Evolutionary conservation across 30 jellyfish, hydroid and myxozoan species (phyloP).

Genomic region (Phacellophora camtschatica): DNA sequence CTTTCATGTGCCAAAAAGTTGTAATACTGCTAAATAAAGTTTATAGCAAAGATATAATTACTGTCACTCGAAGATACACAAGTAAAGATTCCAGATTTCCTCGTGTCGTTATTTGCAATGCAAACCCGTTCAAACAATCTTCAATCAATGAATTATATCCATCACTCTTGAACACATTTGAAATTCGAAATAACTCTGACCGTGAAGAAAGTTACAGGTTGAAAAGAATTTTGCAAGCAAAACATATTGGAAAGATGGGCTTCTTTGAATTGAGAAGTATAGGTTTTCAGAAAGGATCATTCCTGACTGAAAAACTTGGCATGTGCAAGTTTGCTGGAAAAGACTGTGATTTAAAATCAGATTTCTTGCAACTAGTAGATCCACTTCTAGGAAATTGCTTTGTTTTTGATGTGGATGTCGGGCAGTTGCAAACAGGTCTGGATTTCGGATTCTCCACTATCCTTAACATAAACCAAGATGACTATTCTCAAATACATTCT

Average conservation of each 20-base stretch:
- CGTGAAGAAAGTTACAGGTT: neutral
- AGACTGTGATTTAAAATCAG: neutral
- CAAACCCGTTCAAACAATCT: conserved; percentile 8
- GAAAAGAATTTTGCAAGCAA: neutral
- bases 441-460: conserved; percentile 4
- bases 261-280: neutral
- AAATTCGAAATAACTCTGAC: neutral
- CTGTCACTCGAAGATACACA: neutral
- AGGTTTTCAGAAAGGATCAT: neutral
- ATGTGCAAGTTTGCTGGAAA: neutral
- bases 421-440: conserved; percentile 3
- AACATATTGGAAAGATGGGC: neutral
- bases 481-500: neutral
- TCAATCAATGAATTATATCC: neutral
- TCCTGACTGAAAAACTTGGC: neutral
- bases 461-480: conserved; percentile 8
- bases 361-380: neutral
- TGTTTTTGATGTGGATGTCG: neutral
- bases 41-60: neutral
- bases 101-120: neutral
- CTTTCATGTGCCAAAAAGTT: neutral
- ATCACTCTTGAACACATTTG: neutral
- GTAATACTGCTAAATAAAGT: neutral
- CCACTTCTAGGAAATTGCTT: conserved; percentile 25
- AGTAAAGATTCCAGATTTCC: conserved; percentile 1